These are phyloP conservation scores for Spialia ferax DNA, from an alignment of 2,888 invertebrate species.

Conservation along the genomic window DNA sequence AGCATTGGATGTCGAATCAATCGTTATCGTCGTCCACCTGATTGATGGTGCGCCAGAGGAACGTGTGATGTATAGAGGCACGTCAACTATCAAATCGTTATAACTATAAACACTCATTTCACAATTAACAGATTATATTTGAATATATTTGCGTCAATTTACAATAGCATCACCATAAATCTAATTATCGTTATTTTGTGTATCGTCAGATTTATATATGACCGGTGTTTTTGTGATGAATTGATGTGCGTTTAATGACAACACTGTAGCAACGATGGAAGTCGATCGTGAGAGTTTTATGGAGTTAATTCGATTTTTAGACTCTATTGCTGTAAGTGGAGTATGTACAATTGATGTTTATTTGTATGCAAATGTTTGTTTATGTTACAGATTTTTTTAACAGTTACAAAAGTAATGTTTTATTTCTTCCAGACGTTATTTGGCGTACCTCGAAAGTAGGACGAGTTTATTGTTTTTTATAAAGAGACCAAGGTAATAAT, in stretches of 20 bases:
- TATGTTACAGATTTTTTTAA: background rate
- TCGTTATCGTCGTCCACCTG: conserved; percentile 38
- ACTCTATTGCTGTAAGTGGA: conserved; percentile 25
- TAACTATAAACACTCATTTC: conserved; percentile 73
- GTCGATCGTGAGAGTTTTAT: conserved; percentile 59
- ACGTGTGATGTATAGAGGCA: conserved; percentile 73
- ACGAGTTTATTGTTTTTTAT: too few relatives aligned
- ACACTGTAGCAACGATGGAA: conserved; percentile 59
- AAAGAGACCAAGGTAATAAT: too few relatives aligned
- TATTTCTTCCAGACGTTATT: too few relatives aligned
- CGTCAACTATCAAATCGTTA: conserved; percentile 73
- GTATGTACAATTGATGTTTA: background rate
- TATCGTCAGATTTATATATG: conserved; percentile 61
- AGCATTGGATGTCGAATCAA: conserved; percentile 48
- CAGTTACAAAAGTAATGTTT: too few relatives aligned
- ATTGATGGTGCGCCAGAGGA: conserved; percentile 50
- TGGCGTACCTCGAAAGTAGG: too few relatives aligned
- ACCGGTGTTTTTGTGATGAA: conserved; percentile 56
- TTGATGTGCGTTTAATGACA: conserved; percentile 64
- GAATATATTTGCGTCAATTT: conserved; percentile 81
- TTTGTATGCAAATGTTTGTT: background rate
- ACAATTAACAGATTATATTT: conserved; percentile 79
- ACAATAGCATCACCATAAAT: conserved; percentile 74
- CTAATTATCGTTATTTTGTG: conserved; percentile 62
- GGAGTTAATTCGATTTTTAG: conserved; percentile 47